Evolutionary conservation across 2,888 invertebrate species (phyloP).

Genomic region (Folsomia manolachei): DNA sequence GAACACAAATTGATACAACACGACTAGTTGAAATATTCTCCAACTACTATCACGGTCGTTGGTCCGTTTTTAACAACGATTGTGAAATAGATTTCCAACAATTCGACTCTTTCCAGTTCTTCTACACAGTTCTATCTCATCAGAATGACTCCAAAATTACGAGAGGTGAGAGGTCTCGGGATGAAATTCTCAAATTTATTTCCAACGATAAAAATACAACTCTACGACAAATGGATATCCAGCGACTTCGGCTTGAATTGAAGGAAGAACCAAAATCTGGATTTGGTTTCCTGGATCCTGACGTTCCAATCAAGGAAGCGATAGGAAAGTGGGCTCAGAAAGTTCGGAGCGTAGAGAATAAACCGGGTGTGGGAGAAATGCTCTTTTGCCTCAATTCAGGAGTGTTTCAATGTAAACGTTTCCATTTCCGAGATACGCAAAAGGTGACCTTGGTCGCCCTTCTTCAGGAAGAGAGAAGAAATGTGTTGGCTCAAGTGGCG

Average conservation of each 20-base stretch:
- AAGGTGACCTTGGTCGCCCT: not conserved
- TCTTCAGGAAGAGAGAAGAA: not conserved
- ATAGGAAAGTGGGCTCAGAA: not conserved
- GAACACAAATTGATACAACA: not conserved
- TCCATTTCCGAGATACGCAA: not conserved
- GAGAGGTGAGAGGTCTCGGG: not conserved
- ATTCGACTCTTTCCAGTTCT: not conserved
- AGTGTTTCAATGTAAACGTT: not conserved
- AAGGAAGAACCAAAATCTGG: slow-evolving; percentile 1
- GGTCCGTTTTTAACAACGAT: not conserved
- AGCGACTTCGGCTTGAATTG: not conserved
- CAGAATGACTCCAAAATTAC: not conserved
- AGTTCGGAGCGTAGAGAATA: not conserved
- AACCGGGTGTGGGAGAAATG: slow-evolving; percentile 2
- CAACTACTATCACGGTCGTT: slow-evolving; percentile 3
- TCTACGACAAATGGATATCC: not conserved
- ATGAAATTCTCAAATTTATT: not conserved
- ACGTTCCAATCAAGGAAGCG: not conserved
- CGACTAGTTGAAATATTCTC: not conserved
- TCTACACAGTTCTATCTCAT: not conserved
- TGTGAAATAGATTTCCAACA: not conserved
- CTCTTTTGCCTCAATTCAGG: not conserved
- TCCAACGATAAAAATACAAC: not conserved
- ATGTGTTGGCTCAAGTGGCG: not conserved
- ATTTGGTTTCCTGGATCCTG: not conserved